Conservation (phyloP, 2,888 invertebrate species). For the Crocallis elinguaria region DNA sequence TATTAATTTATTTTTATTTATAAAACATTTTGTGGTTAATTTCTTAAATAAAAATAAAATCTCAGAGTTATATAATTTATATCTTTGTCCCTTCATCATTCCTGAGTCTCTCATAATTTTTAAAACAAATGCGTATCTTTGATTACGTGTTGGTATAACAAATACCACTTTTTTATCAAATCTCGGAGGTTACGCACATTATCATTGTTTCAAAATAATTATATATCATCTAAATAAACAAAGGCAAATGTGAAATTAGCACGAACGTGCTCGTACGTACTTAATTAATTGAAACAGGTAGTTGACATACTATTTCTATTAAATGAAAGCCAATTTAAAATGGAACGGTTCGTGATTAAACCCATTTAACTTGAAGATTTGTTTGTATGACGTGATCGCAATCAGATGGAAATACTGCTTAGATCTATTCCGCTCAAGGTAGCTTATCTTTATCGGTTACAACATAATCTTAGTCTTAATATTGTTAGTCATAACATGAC, state of each 20-base stretch:
- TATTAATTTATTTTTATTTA: too few relatives aligned
- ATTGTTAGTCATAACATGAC: slow-evolving; percentile 40
- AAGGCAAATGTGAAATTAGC: background rate
- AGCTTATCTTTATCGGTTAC: slow-evolving; percentile 28
- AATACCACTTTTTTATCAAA: slow-evolving; percentile 12
- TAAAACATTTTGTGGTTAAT: too few relatives aligned
- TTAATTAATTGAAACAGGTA: background rate
- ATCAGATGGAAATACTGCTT: slow-evolving; percentile 18
- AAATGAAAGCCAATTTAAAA: slow-evolving; percentile 8
- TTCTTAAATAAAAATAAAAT: background rate
- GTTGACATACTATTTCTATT: background rate
- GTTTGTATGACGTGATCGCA: slow-evolving; percentile 20
- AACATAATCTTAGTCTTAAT: slow-evolving; percentile 41
- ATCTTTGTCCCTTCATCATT: background rate
- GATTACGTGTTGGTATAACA: background rate
- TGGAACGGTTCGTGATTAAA: slow-evolving; percentile 22
- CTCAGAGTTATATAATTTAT: background rate
- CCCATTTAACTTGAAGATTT: slow-evolving; percentile 17
- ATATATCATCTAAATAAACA: background rate
- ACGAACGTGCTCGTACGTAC: background rate
- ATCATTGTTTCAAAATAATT: slow-evolving; percentile 2
- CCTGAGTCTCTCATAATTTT: background rate
- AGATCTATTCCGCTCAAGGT: slow-evolving; percentile 21
- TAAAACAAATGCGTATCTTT: slow-evolving; percentile 2
- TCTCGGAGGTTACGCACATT: background rate